phyloP scores from a whole-genome alignment of 2,113 vertebrate genomes.

The Riparia riparia region DNA sequence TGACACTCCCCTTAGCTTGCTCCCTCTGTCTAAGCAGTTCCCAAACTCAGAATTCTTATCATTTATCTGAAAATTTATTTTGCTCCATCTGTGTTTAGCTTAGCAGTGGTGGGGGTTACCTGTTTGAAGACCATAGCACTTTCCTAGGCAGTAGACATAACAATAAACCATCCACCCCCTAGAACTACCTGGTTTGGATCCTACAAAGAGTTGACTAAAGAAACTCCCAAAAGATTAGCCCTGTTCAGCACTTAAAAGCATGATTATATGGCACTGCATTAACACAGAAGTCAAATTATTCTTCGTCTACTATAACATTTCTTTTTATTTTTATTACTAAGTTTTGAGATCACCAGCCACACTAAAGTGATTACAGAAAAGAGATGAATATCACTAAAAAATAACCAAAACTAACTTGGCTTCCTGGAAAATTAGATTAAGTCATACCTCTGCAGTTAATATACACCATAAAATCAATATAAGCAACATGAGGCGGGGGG shows the following conservation, averaged over 20 bases:
- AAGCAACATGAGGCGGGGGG: rapidly evolving
- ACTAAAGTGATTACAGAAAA: background rate
- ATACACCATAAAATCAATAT: background rate
- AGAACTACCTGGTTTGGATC: background rate
- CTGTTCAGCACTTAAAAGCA: background rate
- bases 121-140: background rate
- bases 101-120: background rate
- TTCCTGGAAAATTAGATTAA: background rate
- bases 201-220: background rate
- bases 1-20: background rate
- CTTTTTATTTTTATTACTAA: background rate
- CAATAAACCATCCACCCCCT: background rate
- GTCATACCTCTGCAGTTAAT: background rate
- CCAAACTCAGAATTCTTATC: background rate
- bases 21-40: background rate
- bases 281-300: background rate
- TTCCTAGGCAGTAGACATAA: background rate
- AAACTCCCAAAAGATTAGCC: background rate
- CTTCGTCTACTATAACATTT: background rate
- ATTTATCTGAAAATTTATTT: background rate
- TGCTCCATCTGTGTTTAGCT: background rate
- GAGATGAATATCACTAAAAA: background rate
- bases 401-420: background rate
- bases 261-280: background rate
- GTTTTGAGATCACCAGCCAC: background rate